Percentiles rank a stretch among this genome's conserved stretches.
phyloP scores from a whole-genome alignment of 1,140 invertebrate species.

The Pseudomyrmex pallidus region DNA sequence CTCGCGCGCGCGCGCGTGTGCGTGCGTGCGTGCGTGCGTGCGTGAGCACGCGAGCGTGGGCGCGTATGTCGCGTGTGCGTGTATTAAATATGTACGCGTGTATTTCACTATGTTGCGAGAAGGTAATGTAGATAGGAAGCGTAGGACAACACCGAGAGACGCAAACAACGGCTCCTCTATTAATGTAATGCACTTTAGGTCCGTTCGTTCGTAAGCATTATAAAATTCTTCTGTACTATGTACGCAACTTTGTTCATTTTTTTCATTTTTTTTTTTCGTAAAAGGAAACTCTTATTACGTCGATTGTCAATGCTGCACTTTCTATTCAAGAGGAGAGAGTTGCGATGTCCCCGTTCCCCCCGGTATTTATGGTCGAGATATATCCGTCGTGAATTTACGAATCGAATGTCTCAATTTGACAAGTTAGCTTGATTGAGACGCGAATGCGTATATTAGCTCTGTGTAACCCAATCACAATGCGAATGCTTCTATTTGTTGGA shows the following conservation, averaged over 20 bases:
- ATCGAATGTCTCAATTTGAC: conserved; percentile 22
- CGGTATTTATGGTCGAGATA: conserved; percentile 41
- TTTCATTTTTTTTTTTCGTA: conserved; percentile 32
- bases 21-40: conserved; percentile 14
- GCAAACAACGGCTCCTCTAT: conserved; percentile 54
- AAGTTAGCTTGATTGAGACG: conserved; percentile 15
- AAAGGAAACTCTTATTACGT: conserved; percentile 77
- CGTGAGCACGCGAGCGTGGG: not conserved
- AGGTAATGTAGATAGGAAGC: not conserved
- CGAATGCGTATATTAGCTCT: not conserved
- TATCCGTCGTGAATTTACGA: conserved; percentile 21
- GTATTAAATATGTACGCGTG: not conserved
- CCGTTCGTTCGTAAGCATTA: conserved; percentile 71
- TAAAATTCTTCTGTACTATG: conserved; percentile 56
- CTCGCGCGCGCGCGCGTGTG: not conserved
- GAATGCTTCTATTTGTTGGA: not conserved
- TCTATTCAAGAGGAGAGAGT: conserved; percentile 74
- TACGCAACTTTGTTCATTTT: conserved; percentile 55
- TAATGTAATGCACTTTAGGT: conserved; percentile 73
- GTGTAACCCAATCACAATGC: conserved; percentile 40
- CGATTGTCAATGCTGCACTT: conserved; percentile 85
- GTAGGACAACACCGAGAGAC: conserved; percentile 2
- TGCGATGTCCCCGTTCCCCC: conserved; percentile 32
- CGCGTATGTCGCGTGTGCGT: not conserved
- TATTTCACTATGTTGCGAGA: no score